phyloP scores from a whole-genome alignment of 1,140 invertebrate species.

The Penaeus japonicus region DNA sequence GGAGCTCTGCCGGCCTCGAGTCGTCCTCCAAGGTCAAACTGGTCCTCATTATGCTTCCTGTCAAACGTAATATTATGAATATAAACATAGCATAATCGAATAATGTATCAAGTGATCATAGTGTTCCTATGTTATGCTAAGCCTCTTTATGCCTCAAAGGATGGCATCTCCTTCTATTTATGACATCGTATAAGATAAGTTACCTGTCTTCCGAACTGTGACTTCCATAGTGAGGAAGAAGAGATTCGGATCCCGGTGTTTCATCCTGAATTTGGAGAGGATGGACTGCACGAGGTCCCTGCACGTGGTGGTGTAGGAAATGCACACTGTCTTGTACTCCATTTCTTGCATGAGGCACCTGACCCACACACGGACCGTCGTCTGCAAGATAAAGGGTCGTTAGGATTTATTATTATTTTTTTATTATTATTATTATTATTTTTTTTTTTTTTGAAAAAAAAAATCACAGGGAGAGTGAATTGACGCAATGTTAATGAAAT shows the following conservation, averaged over 20 bases:
- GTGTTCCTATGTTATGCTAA: no score
- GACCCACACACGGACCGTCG: conserved; percentile 51
- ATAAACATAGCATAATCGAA: no score
- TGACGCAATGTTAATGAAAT: no score
- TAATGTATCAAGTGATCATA: no score
- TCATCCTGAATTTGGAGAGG: conserved; percentile 88
- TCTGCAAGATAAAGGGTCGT: conserved; percentile 23
- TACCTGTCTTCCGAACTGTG: conserved; percentile 61
- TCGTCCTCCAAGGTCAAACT: conserved; percentile 86
- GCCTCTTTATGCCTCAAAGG: no score
- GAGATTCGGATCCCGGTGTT: conserved; percentile 87
- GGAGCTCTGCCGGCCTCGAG: conserved; percentile 83
- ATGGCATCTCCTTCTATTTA: no score
- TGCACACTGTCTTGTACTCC: conserved; percentile 90
- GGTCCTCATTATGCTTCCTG: conserved; percentile 75
- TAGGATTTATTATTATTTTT: no score
- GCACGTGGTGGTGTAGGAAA: conserved; percentile 85
- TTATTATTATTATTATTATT: no score
- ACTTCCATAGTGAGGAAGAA: conserved; percentile 95
- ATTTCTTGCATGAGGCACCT: conserved; percentile 84
- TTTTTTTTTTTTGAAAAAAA: no score
- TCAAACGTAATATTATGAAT: no score
- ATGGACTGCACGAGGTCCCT: conserved; percentile 83
- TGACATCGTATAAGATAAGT: not conserved
- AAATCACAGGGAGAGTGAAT: no score